Evolutionary conservation across 2,113 vertebrate species (phyloP).

Genomic region (Ammodytes dubius): DNA sequence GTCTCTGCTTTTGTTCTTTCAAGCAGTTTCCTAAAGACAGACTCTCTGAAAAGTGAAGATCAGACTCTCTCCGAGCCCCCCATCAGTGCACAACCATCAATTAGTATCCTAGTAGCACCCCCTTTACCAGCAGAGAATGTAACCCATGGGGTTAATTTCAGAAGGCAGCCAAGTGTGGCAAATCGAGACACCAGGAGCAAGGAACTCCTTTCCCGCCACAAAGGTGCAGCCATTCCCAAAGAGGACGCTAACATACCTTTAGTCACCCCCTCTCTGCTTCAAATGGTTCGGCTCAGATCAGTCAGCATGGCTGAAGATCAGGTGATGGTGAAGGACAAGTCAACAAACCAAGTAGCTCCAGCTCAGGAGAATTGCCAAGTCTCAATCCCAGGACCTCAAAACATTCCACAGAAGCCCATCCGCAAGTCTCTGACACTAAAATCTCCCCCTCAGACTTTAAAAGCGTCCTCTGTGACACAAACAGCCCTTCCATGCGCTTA

Average conservation of each 20-base stretch:
- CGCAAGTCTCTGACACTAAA: slow-evolving; percentile 90
- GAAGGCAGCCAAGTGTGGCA: slow-evolving; percentile 70
- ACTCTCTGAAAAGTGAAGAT: slow-evolving; percentile 58
- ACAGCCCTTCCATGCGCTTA: slow-evolving; percentile 83
- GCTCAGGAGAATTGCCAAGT: slow-evolving; percentile 46
- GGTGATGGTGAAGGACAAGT: slow-evolving; percentile 58
- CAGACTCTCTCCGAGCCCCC: slow-evolving; percentile 15
- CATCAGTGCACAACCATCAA: slow-evolving; percentile 9
- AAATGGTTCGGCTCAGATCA: slow-evolving; percentile 94
- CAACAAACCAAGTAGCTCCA: slow-evolving; percentile 27
- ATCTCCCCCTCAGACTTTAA: slow-evolving; percentile 73
- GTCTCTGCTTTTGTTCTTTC: neutral
- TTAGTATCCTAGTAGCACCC: slow-evolving; percentile 31
- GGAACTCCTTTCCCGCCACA: slow-evolving; percentile 82
- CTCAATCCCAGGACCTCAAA: slow-evolving; percentile 61
- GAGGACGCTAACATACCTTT: slow-evolving; percentile 92
- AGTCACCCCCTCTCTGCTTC: slow-evolving; percentile 94
- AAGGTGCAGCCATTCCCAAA: slow-evolving; percentile 83
- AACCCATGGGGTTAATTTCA: slow-evolving; percentile 74
- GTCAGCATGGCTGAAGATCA: slow-evolving; percentile 83
- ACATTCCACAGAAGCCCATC: slow-evolving; percentile 91
- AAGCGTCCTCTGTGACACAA: slow-evolving; percentile 60
- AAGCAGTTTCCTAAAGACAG: neutral
- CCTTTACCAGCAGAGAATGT: slow-evolving; percentile 65
- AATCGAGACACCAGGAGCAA: slow-evolving; percentile 80